Evolutionary conservation across 2,113 vertebrate species (phyloP), one percentile per base, ranked within the genome.

Genomic region (Vimba vimba): DNA sequence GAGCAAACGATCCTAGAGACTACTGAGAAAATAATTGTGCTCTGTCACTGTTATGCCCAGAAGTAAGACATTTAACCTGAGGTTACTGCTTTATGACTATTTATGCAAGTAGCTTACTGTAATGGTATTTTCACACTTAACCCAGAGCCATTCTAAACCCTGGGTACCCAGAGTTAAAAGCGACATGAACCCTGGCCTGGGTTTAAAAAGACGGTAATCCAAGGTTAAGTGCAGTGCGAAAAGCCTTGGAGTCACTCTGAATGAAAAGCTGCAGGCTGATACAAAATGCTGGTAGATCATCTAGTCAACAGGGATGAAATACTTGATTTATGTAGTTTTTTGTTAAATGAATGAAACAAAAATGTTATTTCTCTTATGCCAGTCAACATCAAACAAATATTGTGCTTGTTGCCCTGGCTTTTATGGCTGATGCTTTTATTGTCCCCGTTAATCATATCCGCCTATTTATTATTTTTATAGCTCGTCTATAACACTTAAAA

Each of bases 401-500:
- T 2, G 13, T 9, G 47, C 27, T 55, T 77, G 75, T 55, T 76
- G 50, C 4, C 27, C 33, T 50, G 45, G 81, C 73, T 55, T 77
- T 74, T 68, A 62, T 21, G 30, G 3, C 47, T 17, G 4, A 52
- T 33, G 47, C 71, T 73, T 85, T 88, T 85, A 86, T 60, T 33
- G 43, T 27, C 36, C 62, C 52, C 19, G 62, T 88, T 83, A 69
- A 83, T 88, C 87, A 79, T 33, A 27, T 79, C 33, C 82, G 9
- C 45, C 79, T 59, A 45, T 79, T 62, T 62, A 59, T 79, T 79
- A 59, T 82, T 68, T 79, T 85, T 78, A 85, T 79, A 27, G 75
- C 84, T 86, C 4, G 4, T 86, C 74, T 47, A 80, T 75, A 84
- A 66, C 79, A 84, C 64, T 86, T 85, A 71, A 66, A 77, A 78